phyloP scores from a whole-genome alignment of 2,888 invertebrate species.

The Eristalis tenax region DNA sequence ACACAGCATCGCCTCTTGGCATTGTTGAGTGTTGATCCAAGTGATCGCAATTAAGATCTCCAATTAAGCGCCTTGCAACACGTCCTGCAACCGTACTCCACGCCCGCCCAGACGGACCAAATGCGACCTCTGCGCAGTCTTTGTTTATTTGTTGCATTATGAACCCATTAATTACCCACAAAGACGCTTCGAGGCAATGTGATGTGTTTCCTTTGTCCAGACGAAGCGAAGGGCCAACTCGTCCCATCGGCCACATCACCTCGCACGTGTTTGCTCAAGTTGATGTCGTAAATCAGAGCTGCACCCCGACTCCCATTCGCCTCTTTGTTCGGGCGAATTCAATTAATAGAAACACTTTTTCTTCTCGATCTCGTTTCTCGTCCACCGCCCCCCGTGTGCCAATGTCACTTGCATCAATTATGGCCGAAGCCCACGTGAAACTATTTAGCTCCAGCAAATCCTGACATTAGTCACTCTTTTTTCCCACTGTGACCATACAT shows the following conservation, averaged over 20 bases:
- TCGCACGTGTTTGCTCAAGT: background rate
- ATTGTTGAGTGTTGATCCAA: too few relatives aligned
- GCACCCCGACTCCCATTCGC: constrained; percentile 2
- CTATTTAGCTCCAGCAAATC: constrained; percentile 9
- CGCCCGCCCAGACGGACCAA: too few relatives aligned
- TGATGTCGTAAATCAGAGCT: background rate
- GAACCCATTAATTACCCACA: background rate
- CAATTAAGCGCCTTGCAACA: too few relatives aligned
- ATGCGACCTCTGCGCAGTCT: background rate
- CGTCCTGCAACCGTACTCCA: too few relatives aligned
- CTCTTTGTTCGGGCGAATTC: constrained; percentile 15
- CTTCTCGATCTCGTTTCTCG: background rate
- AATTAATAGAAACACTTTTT: constrained; percentile 10
- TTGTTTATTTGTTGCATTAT: background rate
- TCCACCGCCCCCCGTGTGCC: background rate
- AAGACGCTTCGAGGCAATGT: background rate
- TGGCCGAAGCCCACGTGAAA: constrained; percentile 13
- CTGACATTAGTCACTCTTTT: constrained; percentile 40
- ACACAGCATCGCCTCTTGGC: too few relatives aligned
- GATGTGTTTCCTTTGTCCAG: background rate
- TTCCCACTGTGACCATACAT: background rate
- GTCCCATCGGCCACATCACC: background rate
- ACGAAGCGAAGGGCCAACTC: background rate
- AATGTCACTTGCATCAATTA: constrained; percentile 30
- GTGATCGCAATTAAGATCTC: too few relatives aligned